phyloP scores from a whole-genome alignment of 2,797 vertebrate species.

The Lemur catta region DNA sequence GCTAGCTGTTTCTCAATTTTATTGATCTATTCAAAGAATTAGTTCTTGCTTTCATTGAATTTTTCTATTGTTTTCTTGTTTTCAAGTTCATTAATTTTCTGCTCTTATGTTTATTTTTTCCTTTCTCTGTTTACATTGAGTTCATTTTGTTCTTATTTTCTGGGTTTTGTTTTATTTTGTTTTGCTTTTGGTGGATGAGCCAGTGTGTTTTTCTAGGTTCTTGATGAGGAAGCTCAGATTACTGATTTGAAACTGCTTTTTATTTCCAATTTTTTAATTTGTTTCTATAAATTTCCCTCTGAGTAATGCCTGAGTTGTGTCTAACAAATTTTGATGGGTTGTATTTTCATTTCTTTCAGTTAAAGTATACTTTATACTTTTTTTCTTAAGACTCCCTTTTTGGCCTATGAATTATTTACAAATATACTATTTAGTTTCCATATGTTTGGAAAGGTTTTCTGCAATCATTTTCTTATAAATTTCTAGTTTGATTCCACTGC shows the following conservation, averaged over 20 bases:
- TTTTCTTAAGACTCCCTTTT: background rate
- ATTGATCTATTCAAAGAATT: constrained; percentile 20
- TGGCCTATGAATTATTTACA: background rate
- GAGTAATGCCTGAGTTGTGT: background rate
- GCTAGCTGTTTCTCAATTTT: background rate
- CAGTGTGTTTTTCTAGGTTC: background rate
- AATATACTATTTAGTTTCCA: background rate
- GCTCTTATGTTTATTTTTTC: background rate
- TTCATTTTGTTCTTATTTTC: background rate
- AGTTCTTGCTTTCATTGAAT: background rate
- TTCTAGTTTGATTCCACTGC: background rate
- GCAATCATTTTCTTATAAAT: background rate
- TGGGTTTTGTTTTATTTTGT: background rate
- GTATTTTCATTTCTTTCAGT: background rate
- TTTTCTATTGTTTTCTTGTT: constrained; percentile 4
- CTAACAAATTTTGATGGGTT: background rate
- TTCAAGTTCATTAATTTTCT: constrained; percentile 20
- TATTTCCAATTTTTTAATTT: background rate
- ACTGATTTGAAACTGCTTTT: background rate
- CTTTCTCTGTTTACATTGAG: background rate
- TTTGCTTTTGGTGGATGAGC: background rate
- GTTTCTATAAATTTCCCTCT: background rate
- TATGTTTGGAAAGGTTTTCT: background rate
- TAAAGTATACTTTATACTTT: background rate
- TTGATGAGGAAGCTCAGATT: background rate